Percentiles rank a stretch among this genome's conserved stretches.
These are phyloP conservation scores for Strigops habroptila DNA, from an alignment of 2,113 vertebrate species.

Conservation along the genomic window DNA sequence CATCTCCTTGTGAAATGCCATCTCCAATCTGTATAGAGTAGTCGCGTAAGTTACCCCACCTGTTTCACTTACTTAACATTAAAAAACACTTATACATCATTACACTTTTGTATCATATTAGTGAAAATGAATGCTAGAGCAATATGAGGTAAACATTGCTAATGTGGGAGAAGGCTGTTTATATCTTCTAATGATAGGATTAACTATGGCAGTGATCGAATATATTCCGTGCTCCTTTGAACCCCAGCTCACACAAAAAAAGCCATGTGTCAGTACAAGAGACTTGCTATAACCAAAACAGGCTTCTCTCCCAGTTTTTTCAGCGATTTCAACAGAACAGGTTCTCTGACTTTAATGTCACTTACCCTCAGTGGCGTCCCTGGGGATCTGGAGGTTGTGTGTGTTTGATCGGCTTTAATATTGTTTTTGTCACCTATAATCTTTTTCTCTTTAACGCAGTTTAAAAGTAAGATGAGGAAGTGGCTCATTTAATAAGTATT, in stretches of 20 bases:
- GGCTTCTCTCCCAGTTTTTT: background rate
- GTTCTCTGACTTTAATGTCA: background rate
- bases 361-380: background rate
- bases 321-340: background rate
- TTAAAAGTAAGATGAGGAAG: background rate
- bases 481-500: background rate
- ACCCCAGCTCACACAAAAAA: background rate
- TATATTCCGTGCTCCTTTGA: slow-evolving; percentile 26
- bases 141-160: slow-evolving; percentile 64
- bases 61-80: slow-evolving; percentile 79
- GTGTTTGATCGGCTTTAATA: background rate
- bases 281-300: background rate
- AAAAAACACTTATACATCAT: slow-evolving; percentile 78
- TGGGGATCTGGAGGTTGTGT: background rate
- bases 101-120: slow-evolving; percentile 75
- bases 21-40: slow-evolving; percentile 29
- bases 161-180: slow-evolving; percentile 55
- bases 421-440: background rate
- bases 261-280: background rate
- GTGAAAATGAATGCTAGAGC: slow-evolving; percentile 68
- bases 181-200: slow-evolving; percentile 28
- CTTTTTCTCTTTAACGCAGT: background rate
- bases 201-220: slow-evolving; percentile 48
- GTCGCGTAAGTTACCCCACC: slow-evolving; percentile 75
- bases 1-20: slow-evolving; percentile 37